Percentiles rank a stretch among this genome's conserved stretches.
Conservation (phyloP, 1,140 invertebrate species). For the Diachasma alloeum region DNA sequence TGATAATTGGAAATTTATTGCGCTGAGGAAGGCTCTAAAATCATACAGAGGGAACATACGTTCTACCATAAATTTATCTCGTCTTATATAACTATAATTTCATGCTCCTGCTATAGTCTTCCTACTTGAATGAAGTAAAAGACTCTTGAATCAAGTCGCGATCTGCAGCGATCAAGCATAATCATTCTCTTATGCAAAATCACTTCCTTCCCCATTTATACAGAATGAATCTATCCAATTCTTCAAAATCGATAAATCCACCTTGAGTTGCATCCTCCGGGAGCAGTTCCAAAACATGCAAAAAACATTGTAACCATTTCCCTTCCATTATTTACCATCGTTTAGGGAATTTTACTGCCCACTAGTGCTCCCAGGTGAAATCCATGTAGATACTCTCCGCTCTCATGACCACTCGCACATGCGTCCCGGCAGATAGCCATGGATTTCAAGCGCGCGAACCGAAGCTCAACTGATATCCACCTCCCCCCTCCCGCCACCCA, state of each 20-base stretch:
- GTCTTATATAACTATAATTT: too few relatives aligned
- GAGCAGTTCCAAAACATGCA: background rate
- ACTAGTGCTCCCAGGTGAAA: background rate
- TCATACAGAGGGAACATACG: too few relatives aligned
- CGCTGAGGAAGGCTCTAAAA: too few relatives aligned
- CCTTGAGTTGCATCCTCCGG: background rate
- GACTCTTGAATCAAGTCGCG: too few relatives aligned
- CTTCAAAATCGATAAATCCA: background rate
- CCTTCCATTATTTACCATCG: slow-evolving; percentile 30
- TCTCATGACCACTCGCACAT: background rate
- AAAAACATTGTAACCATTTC: background rate
- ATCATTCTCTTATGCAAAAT: too few relatives aligned
- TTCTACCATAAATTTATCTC: too few relatives aligned
- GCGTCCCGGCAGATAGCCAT: background rate
- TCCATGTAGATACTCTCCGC: background rate
- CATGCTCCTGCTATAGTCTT: too few relatives aligned
- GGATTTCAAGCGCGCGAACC: background rate
- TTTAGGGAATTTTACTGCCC: slow-evolving; percentile 33
- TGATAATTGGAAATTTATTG: too few relatives aligned
- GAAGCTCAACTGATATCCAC: background rate
- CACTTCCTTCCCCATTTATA: background rate
- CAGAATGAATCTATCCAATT: background rate
- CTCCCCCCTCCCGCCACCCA: background rate
- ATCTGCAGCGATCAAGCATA: too few relatives aligned
- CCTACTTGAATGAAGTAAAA: too few relatives aligned